Conservation (phyloP, 35 echinoderm and acorn worm species). For the Antedon bifida region DNA sequence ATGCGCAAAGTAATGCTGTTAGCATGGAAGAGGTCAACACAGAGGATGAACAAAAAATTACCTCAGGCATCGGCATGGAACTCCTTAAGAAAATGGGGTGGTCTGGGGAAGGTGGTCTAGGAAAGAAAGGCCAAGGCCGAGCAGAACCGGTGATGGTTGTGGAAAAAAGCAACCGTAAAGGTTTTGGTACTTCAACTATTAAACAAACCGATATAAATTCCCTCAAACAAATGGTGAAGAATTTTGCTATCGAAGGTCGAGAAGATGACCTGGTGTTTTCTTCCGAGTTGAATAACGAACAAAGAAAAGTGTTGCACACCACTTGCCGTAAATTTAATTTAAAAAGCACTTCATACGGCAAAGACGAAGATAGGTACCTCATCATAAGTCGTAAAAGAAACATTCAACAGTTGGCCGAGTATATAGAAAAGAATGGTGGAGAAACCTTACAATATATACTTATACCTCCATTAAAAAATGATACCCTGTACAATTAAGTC, state of each 20-base stretch:
- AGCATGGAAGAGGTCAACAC: neutral
- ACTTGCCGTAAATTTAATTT: neutral
- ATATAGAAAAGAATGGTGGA: neutral
- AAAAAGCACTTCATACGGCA: neutral
- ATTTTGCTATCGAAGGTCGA: neutral
- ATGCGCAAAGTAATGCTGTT: neutral
- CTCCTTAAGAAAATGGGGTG: conserved; percentile 17
- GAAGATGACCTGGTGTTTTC: conserved; percentile 8
- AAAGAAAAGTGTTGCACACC: neutral
- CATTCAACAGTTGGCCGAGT: neutral
- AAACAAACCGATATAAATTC: neutral
- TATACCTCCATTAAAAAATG: neutral
- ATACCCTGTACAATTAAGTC: too few species aligned
- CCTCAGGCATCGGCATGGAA: neutral
- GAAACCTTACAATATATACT: neutral
- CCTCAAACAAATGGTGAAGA: conserved; percentile 3
- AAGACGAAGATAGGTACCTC: neutral
- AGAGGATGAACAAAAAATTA: neutral
- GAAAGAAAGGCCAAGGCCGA: conserved; percentile 1
- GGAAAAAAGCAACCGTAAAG: neutral
- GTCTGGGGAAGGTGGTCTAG: conserved; percentile 4
- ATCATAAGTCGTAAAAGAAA: neutral
- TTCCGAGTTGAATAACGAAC: neutral
- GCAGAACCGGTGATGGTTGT: neutral
- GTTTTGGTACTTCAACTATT: neutral